Evolutionary conservation across 2,888 invertebrate species (phyloP), one percentile per base, ranked within the genome.

Genomic region (Petrophora chlorosata): DNA sequence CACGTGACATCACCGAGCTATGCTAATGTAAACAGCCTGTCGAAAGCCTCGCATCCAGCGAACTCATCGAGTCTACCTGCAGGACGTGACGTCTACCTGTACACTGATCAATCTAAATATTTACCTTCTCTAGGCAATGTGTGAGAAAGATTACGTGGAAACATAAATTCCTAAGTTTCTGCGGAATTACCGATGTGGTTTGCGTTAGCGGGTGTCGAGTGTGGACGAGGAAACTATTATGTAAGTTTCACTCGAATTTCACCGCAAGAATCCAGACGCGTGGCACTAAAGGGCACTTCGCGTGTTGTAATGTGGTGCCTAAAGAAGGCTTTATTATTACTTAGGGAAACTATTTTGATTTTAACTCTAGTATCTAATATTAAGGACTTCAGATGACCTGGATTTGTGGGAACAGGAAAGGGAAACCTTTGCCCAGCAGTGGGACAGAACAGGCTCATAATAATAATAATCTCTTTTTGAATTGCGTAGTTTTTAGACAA

Each of bases 1-100:
- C 73, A 59, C 66, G 79, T 89, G 88, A 89, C 84, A 83, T 89
- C 89, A 89, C 65, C 80, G 59, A 59, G 73, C 70, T 74, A 76
- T 80, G 76, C 60, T 65, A 69, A 70, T 79, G 78, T 78, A 79
- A 80, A 83, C 76, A 79, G 46, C 46, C 53, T 52, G 49, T 45
- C 58, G 35, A 40, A 41, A 40, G 36, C 42, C 49, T 48, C 46
- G 46, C 49, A 40, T 43, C 36, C 49, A 47, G 53, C 23, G 13
- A 36, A 42, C 16, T 15, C 14, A 3, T 17, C 25, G 3, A n/a
- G n/a, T 8, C 29, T 35, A 33, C 43, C 34, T 39, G 43, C 49
- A 49, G 49, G 49, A 46, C 54, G 49, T 55, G 41, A 46, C 34
- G 49, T 51, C 35, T 33, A 41, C 41, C 48, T 57, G 59, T 35